Conservation (phyloP, 2,797 vertebrate species). For the Epinephelus malabaricus region DNA sequence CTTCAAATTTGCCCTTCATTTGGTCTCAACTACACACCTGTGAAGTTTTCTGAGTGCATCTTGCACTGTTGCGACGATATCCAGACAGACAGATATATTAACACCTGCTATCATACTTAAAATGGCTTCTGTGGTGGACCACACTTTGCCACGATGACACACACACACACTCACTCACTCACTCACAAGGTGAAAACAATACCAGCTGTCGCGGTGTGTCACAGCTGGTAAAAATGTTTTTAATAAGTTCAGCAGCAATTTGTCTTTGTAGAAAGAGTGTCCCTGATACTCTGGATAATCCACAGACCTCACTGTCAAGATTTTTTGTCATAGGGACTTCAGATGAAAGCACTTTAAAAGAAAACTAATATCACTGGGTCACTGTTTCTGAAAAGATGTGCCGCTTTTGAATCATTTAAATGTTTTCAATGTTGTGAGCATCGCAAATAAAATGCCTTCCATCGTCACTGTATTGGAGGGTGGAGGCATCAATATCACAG, state of each 20-base stretch:
- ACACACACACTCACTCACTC: no score
- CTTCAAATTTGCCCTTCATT: no score
- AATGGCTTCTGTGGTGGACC: no score
- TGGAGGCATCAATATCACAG: slow-evolving; percentile 6
- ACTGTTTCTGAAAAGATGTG: slow-evolving; percentile 6
- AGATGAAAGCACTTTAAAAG: not conserved
- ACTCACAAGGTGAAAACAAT: no score
- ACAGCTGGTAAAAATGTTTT: not conserved
- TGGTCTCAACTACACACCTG: no score
- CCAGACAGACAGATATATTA: no score
- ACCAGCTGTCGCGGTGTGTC: no score
- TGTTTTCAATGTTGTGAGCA: slow-evolving; percentile 27
- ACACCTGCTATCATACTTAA: no score
- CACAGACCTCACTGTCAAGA: not conserved
- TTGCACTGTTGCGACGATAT: no score
- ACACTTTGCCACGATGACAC: no score
- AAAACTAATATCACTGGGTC: slow-evolving; percentile 8
- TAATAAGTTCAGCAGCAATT: not conserved
- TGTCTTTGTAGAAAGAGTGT: slow-evolving; percentile 7
- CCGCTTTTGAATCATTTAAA: slow-evolving; percentile 12
- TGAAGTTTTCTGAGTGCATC: no score
- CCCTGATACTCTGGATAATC: not conserved
- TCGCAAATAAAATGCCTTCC: slow-evolving; percentile 8
- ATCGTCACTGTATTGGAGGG: not conserved
- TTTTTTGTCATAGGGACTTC: not conserved